Evolutionary conservation across 2,888 invertebrate genomes (phyloP), one percentile per base, ranked within the genome.

Genomic region (Pycnomerus fuliginosus): DNA sequence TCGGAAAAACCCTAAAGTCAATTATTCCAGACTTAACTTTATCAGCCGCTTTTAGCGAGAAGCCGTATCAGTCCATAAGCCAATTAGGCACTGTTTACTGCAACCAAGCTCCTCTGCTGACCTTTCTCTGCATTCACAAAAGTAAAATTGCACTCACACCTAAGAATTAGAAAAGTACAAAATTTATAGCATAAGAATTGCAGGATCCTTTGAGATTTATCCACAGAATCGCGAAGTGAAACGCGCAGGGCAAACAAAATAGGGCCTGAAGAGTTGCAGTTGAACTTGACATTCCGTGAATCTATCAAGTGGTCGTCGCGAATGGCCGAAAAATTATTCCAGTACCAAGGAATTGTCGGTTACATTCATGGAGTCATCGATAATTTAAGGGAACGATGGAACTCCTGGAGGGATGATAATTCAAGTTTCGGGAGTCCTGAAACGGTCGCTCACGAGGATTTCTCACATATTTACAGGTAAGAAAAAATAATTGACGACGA

Each of bases 321-420:
- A 54, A 84, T 83, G 83, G 83, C 84, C 62, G 88, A 90, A 54
- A 90, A 90, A 68, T 70, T 90, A 37, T 80, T 87, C 61, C 85
- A 87, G 56, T 90, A 90, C 67, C 84, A 88, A 66, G 90, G 90
- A 1, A 12, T 72, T 35, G 70, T 82, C 1, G 90, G 90, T 3
- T 77, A 86, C 14, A 65, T 85, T 16, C 90, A 90, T 62, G 77
- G 78, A 12, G 74, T 79, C 48, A 76, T 85, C 30, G 87, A 88
- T 52, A 75, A 75, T 40, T 73, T 83, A 22, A 79, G 77, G 40
- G 85, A 84, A 62, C 76, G 77, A 47, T 83, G 80, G 77, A 65
- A 76, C 1, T 69, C 63, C 11, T 85, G 82, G 77, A 81, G 78
- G 44, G 83, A 86, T 52, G 71, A 77, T 40, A 76, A 81, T 59